Evolutionary conservation across 64 coral and sea anemone species (phyloP).

Genomic region (Stichodactyla mertensii): DNA sequence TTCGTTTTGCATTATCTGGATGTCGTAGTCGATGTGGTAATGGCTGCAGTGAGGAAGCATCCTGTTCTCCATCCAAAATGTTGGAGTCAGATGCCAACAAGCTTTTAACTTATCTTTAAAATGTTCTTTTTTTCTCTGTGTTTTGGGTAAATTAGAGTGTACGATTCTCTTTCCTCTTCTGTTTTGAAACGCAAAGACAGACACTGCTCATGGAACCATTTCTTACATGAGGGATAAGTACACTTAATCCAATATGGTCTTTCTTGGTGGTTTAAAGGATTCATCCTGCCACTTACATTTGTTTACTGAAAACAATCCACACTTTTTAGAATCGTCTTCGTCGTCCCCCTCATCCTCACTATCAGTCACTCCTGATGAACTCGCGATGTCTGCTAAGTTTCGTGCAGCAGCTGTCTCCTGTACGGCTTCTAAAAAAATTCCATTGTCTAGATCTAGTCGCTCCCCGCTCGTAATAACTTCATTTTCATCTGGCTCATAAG

Average conservation of each 20-base stretch:
- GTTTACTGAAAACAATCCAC: slow-evolving; percentile 23
- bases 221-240: slow-evolving; percentile 24
- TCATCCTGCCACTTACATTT: slow-evolving; percentile 18
- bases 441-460: neutral
- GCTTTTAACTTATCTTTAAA: slow-evolving; percentile 9
- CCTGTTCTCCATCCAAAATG: neutral
- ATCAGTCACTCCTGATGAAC: neutral
- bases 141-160: slow-evolving; percentile 35
- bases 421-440: slow-evolving; percentile 18
- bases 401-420: neutral
- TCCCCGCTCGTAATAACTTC: slow-evolving; percentile 22
- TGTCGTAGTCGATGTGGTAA: neutral
- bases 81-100: slow-evolving; percentile 14
- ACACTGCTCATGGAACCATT: slow-evolving; percentile 36
- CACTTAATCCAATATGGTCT: slow-evolving; percentile 30
- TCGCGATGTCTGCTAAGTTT: slow-evolving; percentile 14
- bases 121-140: slow-evolving; percentile 34
- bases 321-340: slow-evolving; percentile 13
- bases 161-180: slow-evolving; percentile 32
- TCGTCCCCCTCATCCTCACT: slow-evolving; percentile 21
- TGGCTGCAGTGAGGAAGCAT: neutral
- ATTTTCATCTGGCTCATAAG: slow-evolving; percentile 34
- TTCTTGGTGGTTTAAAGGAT: slow-evolving; percentile 16
- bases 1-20: slow-evolving; percentile 6
- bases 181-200: slow-evolving; percentile 27